A percentile compares a stretch with the other conserved stretches of the same genome.
phyloP scores from a whole-genome alignment of 2,113 vertebrate species.

The Syrrhaptes paradoxus region DNA sequence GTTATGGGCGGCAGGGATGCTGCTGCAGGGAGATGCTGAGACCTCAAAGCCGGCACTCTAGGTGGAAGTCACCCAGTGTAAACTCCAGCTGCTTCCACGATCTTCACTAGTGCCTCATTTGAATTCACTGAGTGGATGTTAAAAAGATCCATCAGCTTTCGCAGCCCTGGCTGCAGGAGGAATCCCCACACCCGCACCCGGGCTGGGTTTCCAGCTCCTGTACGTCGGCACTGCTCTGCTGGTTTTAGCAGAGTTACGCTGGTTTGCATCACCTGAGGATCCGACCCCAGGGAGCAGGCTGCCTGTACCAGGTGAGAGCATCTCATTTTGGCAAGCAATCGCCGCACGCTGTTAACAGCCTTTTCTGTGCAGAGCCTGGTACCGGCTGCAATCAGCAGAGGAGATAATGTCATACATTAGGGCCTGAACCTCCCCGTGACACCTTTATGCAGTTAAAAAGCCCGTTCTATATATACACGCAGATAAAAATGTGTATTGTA shows the following conservation, averaged over 20 bases:
- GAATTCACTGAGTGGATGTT: background rate
- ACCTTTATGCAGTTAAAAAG: background rate
- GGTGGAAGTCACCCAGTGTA: background rate
- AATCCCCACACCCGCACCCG: rapidly evolving
- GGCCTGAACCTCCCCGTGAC: background rate
- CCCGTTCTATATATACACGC: background rate
- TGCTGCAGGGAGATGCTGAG: background rate
- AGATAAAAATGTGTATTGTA: background rate
- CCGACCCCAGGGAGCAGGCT: background rate
- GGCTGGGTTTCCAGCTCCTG: background rate
- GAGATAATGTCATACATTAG: background rate
- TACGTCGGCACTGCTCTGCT: background rate
- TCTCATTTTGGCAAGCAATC: background rate
- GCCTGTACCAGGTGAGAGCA: background rate
- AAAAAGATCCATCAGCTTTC: background rate
- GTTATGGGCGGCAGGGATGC: background rate
- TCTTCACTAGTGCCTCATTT: background rate
- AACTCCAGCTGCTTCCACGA: background rate
- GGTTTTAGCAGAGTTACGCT: background rate
- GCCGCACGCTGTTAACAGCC: background rate
- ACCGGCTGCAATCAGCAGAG: background rate
- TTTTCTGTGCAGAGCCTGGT: background rate
- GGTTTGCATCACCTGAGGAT: background rate
- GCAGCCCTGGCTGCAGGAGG: background rate
- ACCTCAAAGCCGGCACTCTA: rapidly evolving